Evolutionary conservation across 2,797 vertebrate genomes (phyloP), one percentile per base, ranked within the genome.

Genomic region (Hypotaenidia philippensis): DNA sequence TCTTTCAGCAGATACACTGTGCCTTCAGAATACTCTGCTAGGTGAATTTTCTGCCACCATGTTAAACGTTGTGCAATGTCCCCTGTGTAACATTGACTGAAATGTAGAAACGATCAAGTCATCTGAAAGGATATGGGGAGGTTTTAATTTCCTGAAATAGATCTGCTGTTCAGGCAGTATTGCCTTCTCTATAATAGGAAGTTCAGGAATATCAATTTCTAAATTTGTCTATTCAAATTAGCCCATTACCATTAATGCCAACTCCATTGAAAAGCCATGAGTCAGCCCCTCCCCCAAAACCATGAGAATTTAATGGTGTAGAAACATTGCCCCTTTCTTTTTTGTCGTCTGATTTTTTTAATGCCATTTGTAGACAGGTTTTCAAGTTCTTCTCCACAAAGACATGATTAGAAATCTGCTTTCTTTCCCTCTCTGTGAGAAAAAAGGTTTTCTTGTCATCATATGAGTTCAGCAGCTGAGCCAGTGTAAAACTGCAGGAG

Each of bases 171-270:
- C 94, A 96, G 89, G 91, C 95, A 94, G 89, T 96, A 95, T 91
- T 95, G 94, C 92, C 83, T 95, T 93, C 72, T 91, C 91, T 93
- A 63, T 96, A 96, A 93, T 95, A 94, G 89, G 95, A 95, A 97
- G 91, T 95, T 96, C 96, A 95, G 94, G 93, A 95, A 97, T 97
- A 97, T 96, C 94, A 96, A 91, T 96, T 95, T 96, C 94, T 96
- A 95, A 95, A 95, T 97, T 96, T 90, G 94, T 94, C 91, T 94
- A 94, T 93, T 94, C 92, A 96, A 93, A 97, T 97, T 92, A 96
- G 55, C 1, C 94, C 70, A 94, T 96, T 96, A 91, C 89, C 85
- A 96, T 93, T 94, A 96, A 94, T 61, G 82, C 87, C 89, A 95
- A 83, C 57, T 89, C 92, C 76, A 91, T 87, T 87, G 93, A 97